phyloP scores from a whole-genome alignment of 2,888 invertebrate species.

The Volucella inflata region DNA sequence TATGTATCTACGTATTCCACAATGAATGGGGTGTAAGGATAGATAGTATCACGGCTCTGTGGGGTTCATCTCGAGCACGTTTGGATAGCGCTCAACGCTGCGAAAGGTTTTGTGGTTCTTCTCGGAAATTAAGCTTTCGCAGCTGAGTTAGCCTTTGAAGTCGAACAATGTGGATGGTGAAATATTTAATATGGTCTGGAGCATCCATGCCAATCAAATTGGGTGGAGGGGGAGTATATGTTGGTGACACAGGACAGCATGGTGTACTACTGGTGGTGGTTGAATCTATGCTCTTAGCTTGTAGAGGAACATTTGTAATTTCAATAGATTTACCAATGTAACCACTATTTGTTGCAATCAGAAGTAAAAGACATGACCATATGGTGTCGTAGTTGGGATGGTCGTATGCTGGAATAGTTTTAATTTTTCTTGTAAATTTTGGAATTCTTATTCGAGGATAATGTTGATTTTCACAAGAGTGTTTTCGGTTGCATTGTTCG shows the following conservation, averaged over 20 bases:
- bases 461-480: no score
- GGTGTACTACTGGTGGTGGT: background rate
- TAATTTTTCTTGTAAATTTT: no score
- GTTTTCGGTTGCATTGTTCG: no score
- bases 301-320: constrained; percentile 52
- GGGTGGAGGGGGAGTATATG: background rate
- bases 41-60: background rate
- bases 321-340: constrained; percentile 51
- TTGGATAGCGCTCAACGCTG: background rate
- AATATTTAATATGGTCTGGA: constrained; percentile 53
- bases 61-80: background rate
- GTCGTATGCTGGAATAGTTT: no score
- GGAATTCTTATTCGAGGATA: no score
- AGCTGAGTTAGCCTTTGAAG: constrained; percentile 55
- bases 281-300: constrained; percentile 28
- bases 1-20: constrained; percentile 17
- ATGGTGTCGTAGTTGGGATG: no score
- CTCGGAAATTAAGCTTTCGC: constrained; percentile 70
- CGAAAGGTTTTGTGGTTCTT: constrained; percentile 52
- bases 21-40: constrained; percentile 11
- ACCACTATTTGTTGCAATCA: constrained; percentile 30
- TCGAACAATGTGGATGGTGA: constrained; percentile 35
- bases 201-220: constrained; percentile 50
- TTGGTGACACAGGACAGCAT: constrained; percentile 3
- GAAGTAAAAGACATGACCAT: background rate